Evolutionary conservation across 1,140 invertebrate species (phyloP).

Genomic region (Zeugodacus cucurbitae): DNA sequence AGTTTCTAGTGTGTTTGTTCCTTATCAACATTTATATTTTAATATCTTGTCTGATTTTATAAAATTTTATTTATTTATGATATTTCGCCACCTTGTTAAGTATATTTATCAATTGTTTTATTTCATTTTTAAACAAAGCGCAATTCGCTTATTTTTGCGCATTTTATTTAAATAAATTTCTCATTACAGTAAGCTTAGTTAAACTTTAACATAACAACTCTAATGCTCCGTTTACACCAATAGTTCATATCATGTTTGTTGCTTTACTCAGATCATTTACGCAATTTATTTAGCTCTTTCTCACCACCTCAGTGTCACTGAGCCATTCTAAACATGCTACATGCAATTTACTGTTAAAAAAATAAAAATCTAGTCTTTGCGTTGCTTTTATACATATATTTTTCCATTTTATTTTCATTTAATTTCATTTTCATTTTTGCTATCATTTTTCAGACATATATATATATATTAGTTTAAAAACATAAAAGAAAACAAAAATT

Average conservation of each 20-base stretch:
- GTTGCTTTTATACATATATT: constrained; percentile 33
- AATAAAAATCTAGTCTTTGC: constrained; percentile 30
- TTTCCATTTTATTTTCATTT: constrained; percentile 1
- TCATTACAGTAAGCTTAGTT: too few relatives aligned
- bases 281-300: background rate
- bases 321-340: background rate
- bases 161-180: too few relatives aligned
- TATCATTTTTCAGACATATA: background rate
- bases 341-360: background rate
- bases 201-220: too few relatives aligned
- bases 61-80: background rate
- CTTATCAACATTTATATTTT: background rate
- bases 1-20: background rate
- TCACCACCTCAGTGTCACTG: background rate
- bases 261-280: too few relatives aligned
- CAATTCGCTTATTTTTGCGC: too few relatives aligned
- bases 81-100: background rate
- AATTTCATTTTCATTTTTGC: too few relatives aligned
- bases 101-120: background rate
- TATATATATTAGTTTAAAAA: too few relatives aligned
- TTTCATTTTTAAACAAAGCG: background rate
- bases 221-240: too few relatives aligned
- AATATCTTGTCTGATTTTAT: background rate
- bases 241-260: too few relatives aligned
- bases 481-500: too few relatives aligned